Percentiles rank a stretch among this genome's conserved stretches.
phyloP scores from a whole-genome alignment of 2,888 invertebrate genomes.

The Eristalinus aeneus region DNA sequence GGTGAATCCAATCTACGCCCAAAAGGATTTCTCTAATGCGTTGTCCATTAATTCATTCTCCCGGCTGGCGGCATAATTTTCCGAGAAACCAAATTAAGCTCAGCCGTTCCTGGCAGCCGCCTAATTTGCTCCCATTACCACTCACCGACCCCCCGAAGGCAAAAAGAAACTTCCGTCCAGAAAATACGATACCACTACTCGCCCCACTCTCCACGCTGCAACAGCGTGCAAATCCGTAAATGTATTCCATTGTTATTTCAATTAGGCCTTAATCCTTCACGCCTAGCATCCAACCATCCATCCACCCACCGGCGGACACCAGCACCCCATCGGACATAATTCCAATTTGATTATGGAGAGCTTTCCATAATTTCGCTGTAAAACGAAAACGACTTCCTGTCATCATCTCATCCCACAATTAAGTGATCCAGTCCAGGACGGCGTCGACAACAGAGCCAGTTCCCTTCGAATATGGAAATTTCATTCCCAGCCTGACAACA shows the following conservation, averaged over 20 bases:
- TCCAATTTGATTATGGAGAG: constrained; percentile 68
- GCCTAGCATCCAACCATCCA: neutral
- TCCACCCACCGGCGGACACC: constrained; percentile 6
- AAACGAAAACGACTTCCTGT: constrained; percentile 64
- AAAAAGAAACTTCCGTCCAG: neutral
- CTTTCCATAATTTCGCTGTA: constrained; percentile 68
- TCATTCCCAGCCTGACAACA: constrained; percentile 48
- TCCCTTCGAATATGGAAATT: constrained; percentile 62
- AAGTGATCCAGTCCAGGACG: constrained; percentile 40
- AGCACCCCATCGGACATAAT: constrained; percentile 60
- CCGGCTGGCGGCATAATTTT: constrained; percentile 18
- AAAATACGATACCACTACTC: neutral
- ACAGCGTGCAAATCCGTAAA: constrained; percentile 62
- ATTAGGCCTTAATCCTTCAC: constrained; percentile 58
- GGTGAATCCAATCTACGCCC: neutral
- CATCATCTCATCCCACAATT: constrained; percentile 62
- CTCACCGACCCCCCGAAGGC: neutral
- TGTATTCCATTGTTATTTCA: constrained; percentile 68
- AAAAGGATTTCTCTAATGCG: constrained; percentile 15
- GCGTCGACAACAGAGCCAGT: constrained; percentile 23
- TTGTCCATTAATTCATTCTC: constrained; percentile 54
- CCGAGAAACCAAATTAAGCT: constrained; percentile 27
- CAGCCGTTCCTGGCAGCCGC: neutral
- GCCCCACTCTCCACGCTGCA: neutral
- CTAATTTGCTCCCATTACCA: constrained; percentile 41